Conservation (phyloP, 2,888 invertebrate species). For the Falcaria lacertinaria region DNA sequence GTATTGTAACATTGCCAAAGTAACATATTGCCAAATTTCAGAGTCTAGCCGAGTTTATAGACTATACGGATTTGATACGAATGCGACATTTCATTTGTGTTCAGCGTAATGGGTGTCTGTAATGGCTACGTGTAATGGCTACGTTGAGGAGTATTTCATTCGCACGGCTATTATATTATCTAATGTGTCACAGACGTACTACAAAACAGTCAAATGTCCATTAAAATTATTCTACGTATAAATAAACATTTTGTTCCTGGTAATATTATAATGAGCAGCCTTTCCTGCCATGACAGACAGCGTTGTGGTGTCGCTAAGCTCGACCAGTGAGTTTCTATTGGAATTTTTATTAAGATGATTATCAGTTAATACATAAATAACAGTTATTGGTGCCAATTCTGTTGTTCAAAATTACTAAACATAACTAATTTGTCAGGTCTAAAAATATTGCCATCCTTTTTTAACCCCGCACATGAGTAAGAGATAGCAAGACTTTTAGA, state of each 20-base stretch:
- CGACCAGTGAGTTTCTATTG: neutral
- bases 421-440: too few relatives aligned
- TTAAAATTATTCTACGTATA: conserved; percentile 41
- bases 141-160: conserved; percentile 28
- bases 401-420: too few relatives aligned
- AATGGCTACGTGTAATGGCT: conserved; percentile 32
- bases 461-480: too few relatives aligned
- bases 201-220: conserved; percentile 38
- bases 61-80: conserved; percentile 40
- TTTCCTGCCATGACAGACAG: conserved; percentile 33
- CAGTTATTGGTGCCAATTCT: too few relatives aligned
- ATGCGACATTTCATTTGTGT: conserved; percentile 27
- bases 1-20: conserved; percentile 52
- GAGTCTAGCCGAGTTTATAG: conserved; percentile 36
- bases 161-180: conserved; percentile 31
- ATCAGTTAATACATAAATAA: neutral
- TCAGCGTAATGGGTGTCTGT: conserved; percentile 28
- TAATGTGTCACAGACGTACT: conserved; percentile 33
- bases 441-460: too few relatives aligned
- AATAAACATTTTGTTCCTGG: conserved; percentile 44
- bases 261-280: conserved; percentile 23
- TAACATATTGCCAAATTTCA: conserved; percentile 54
- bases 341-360: neutral
- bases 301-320: conserved; percentile 19
- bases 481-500: too few relatives aligned